Evolutionary conservation across 1,140 invertebrate genomes (phyloP).

Genomic region (Dryas iulia): DNA sequence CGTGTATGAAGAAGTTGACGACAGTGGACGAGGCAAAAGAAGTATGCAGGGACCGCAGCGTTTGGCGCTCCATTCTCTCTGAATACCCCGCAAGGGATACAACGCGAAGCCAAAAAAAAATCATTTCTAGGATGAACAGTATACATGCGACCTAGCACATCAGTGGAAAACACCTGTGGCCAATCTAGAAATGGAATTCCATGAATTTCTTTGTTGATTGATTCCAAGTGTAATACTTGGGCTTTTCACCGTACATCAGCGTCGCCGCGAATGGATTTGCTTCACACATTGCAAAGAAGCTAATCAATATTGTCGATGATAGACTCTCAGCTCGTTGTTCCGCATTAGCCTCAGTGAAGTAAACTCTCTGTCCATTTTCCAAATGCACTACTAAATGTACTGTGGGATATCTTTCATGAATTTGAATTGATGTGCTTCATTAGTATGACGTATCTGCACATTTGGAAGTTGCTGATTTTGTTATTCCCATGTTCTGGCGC

Average conservation of each 20-base stretch:
- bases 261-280: conserved; percentile 27
- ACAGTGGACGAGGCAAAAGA: too few species aligned
- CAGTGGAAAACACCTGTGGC: conserved; percentile 10
- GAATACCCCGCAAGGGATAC: too few species aligned
- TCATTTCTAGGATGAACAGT: too few species aligned
- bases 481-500: conserved; percentile 41
- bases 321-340: conserved; percentile 31
- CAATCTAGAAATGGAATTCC: conserved; percentile 1
- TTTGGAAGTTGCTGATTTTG: conserved; percentile 35
- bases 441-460: conserved; percentile 35
- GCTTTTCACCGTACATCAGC: conserved; percentile 32
- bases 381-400: conserved; percentile 53
- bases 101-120: too few species aligned
- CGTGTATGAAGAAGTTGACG: too few species aligned
- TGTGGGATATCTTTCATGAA: conserved; percentile 62
- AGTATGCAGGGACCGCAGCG: too few species aligned
- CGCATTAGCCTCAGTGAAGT: conserved; percentile 36
- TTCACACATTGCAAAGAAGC: conserved; percentile 37
- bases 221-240: conserved; percentile 10
- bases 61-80: too few species aligned
- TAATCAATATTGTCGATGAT: conserved; percentile 33
- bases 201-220: conserved; percentile 45
- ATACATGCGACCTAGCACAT: not conserved
- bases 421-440: conserved; percentile 66
- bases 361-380: conserved; percentile 31